Conservation (phyloP, 2,113 vertebrate genomes). For the Ramphastos sulfuratus region DNA sequence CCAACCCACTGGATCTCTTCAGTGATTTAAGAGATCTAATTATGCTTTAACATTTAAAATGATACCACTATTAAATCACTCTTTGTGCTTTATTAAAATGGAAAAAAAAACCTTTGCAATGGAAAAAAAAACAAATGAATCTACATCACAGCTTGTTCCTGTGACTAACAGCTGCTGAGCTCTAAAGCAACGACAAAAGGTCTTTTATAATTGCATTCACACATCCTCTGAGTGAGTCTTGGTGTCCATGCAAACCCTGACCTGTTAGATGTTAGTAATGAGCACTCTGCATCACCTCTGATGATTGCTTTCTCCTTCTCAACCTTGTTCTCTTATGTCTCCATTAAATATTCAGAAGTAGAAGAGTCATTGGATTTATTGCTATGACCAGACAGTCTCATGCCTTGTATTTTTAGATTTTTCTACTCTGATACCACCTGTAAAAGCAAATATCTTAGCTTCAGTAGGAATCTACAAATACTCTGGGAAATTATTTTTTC, state of each 20-base stretch:
- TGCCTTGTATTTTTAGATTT: neutral
- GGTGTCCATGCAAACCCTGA: neutral
- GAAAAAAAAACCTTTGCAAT: neutral
- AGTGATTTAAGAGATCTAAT: neutral
- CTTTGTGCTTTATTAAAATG: neutral
- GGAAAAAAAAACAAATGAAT: neutral
- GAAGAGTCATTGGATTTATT: neutral
- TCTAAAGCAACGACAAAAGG: neutral
- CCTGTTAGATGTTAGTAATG: neutral
- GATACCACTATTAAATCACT: neutral
- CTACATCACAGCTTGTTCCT: neutral
- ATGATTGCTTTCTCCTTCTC: neutral
- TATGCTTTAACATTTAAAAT: neutral
- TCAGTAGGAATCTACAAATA: neutral
- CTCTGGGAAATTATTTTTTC: neutral
- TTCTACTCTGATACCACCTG: neutral
- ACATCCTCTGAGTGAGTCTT: neutral
- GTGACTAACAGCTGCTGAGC: neutral
- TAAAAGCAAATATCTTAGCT: neutral
- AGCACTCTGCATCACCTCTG: neutral
- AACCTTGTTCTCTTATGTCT: neutral
- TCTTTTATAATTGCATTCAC: neutral
- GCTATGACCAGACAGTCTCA: neutral
- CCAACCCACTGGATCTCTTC: neutral
- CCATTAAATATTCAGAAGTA: constrained; percentile 27